A percentile compares a stretch with the other conserved stretches of the same genome.
Evolutionary conservation across 2,888 invertebrate genomes (phyloP).

Genomic region (Dynastes grantii): DNA sequence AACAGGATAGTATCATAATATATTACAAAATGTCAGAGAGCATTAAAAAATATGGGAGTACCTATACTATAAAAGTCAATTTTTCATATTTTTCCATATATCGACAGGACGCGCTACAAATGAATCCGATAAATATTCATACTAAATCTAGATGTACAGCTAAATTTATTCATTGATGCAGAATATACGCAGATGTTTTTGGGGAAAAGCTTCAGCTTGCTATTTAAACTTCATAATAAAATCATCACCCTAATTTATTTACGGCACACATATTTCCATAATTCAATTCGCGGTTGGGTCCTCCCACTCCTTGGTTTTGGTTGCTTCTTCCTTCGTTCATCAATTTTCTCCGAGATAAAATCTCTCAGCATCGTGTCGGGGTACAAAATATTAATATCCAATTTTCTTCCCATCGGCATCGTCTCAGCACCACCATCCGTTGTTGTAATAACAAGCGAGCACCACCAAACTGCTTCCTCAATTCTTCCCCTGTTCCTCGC

Average conservation of each 20-base stretch:
- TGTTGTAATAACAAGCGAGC: too few species aligned
- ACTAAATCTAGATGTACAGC: too few species aligned
- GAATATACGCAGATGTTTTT: too few species aligned
- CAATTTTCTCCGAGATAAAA: slow-evolving; percentile 17
- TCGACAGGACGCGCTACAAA: too few species aligned
- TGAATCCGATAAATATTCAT: too few species aligned
- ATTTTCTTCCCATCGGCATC: slow-evolving; percentile 4
- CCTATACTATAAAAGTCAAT: too few species aligned
- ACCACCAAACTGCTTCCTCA: neutral
- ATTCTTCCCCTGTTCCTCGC: neutral
- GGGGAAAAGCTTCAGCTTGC: neutral
- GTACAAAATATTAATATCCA: slow-evolving; percentile 32
- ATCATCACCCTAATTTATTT: slow-evolving; percentile 2
- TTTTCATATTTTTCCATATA: too few species aligned
- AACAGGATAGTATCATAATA: too few species aligned
- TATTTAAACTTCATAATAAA: neutral
- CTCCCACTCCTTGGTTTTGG: neutral
- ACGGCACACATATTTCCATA: neutral
- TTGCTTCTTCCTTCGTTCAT: neutral
- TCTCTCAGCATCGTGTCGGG: neutral
- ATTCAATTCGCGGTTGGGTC: neutral
- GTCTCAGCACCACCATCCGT: neutral
- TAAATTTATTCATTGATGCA: too few species aligned
- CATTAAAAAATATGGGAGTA: too few species aligned
- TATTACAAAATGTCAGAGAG: too few species aligned